phyloP scores from a whole-genome alignment of 2,888 invertebrate species.

The Sarcophaga rosellei region DNA sequence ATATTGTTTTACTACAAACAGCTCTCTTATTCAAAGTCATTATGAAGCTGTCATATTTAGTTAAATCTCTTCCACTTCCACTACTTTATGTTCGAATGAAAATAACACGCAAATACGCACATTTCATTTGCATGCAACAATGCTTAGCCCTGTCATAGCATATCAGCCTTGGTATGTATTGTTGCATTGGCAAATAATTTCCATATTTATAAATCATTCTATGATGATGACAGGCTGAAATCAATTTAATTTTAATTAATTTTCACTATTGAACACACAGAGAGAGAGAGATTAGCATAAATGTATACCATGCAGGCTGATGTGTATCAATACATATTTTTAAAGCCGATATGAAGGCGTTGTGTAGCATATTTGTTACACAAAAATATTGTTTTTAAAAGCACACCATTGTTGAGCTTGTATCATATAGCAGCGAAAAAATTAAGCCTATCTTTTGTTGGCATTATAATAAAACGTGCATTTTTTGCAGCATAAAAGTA shows the following conservation, averaged over 20 bases:
- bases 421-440: neutral
- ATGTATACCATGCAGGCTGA: slow-evolving; percentile 23
- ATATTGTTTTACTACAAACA: slow-evolving; percentile 16
- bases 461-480: neutral
- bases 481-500: neutral
- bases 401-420: neutral
- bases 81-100: neutral
- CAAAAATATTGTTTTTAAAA: slow-evolving; percentile 3
- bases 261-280: slow-evolving; percentile 46
- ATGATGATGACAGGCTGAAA: slow-evolving; percentile 42
- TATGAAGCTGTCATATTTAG: slow-evolving; percentile 54
- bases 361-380: neutral
- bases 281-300: slow-evolving; percentile 64
- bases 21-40: slow-evolving; percentile 39
- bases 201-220: slow-evolving; percentile 64
- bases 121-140: neutral
- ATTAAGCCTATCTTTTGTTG: neutral
- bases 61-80: slow-evolving; percentile 36
- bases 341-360: neutral
- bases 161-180: neutral
- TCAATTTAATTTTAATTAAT: slow-evolving; percentile 68
- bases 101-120: slow-evolving; percentile 19
- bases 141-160: neutral
- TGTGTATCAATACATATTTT: neutral
- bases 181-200: slow-evolving; percentile 51